Conservation (phyloP, 2,797 vertebrate genomes). For the Eurystomus glaucurus region DNA sequence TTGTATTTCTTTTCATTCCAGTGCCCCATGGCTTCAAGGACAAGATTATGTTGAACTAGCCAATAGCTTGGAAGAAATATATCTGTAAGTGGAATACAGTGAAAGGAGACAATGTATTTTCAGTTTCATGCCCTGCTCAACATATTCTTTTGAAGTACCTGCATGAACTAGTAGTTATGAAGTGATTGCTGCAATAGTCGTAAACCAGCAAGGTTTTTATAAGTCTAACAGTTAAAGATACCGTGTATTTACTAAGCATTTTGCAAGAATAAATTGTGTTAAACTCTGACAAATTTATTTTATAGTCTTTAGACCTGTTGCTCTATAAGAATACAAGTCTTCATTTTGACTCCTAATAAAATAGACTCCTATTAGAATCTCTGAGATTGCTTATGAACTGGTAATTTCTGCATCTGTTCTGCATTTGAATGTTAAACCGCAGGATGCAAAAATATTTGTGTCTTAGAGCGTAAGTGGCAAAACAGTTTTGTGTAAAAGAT, state of each 20-base stretch:
- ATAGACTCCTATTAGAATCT: neutral
- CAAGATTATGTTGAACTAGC: constrained; percentile 88
- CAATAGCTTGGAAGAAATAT: constrained; percentile 95
- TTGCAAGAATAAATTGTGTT: neutral
- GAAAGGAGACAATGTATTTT: neutral
- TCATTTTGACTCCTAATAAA: neutral
- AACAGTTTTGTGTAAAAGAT: neutral
- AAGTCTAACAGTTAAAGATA: neutral
- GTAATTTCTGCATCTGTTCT: neutral
- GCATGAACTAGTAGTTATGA: neutral
- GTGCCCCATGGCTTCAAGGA: constrained; percentile 94
- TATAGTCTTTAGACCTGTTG: neutral
- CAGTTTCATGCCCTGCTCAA: neutral
- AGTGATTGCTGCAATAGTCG: neutral
- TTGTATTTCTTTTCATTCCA: constrained; percentile 78
- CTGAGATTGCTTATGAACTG: neutral
- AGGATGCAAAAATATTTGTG: neutral
- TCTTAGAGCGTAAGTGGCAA: neutral
- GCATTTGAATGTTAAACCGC: neutral
- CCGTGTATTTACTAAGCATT: neutral
- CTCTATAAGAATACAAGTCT: neutral
- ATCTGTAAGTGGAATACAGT: constrained; percentile 86
- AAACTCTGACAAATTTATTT: neutral
- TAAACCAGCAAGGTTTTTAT: neutral
- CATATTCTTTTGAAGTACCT: neutral